Evolutionary conservation across 2,888 invertebrate genomes (phyloP).

Genomic region (Melieria crassipennis): DNA sequence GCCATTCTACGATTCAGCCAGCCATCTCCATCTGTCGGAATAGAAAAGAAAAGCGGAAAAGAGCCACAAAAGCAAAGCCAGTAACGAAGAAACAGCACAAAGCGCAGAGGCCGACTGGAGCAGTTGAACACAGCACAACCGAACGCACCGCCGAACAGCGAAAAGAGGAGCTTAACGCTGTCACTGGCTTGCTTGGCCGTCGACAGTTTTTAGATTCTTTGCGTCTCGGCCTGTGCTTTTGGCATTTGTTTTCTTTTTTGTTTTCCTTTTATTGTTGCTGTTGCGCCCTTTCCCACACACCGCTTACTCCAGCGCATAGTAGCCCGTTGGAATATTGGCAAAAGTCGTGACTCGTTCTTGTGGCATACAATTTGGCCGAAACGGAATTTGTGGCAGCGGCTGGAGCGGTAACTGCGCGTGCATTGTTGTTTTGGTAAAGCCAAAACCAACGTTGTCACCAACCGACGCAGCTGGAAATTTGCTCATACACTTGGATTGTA

Average conservation of each 20-base stretch:
- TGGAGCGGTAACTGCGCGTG: constrained; percentile 4
- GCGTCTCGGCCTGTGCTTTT: constrained; percentile 4
- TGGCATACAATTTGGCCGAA: background rate
- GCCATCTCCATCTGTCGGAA: too few relatives aligned
- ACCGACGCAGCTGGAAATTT: too few relatives aligned
- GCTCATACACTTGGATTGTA: too few relatives aligned
- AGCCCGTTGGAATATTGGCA: background rate
- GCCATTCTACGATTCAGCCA: background rate
- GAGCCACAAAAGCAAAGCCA: too few relatives aligned
- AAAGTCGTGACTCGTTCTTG: constrained; percentile 29
- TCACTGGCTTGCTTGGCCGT: constrained; percentile 5
- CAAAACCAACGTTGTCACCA: too few relatives aligned
- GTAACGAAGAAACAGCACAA: too few relatives aligned
- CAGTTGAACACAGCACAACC: too few relatives aligned
- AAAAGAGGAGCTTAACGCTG: constrained; percentile 31
- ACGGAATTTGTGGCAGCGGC: background rate
- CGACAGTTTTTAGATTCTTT: constrained; percentile 16
- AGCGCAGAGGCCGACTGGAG: too few relatives aligned
- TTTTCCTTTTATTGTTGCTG: background rate
- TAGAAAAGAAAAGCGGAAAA: too few relatives aligned
- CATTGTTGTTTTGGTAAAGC: background rate
- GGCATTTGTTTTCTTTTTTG: background rate
- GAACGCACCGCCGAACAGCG: too few relatives aligned
- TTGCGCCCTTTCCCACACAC: background rate
- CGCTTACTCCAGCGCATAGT: background rate